Evolutionary conservation across 2,888 invertebrate species (phyloP), one percentile per base, ranked within the genome.

Genomic region (Drosophila cracens): DNA sequence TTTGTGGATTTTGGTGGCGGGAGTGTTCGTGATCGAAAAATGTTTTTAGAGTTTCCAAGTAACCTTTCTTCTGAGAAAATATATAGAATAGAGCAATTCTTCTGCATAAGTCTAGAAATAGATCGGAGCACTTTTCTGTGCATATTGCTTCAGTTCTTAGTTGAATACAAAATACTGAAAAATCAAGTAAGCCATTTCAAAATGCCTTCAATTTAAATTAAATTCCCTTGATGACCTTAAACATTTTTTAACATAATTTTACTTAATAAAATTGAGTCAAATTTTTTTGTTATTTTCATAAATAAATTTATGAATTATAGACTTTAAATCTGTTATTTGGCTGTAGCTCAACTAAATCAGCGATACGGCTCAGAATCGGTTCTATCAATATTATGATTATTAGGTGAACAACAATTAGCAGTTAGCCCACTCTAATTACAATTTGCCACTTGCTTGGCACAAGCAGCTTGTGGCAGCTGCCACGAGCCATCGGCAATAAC

Each of bases 361-460:
- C 40, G 31, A 18, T 4, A 18, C 4, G 10, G 33, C 25, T 31
- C 2, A 43, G 29, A 21, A 25, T 7, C 33, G 34, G 11, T 38
- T 48, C 21, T n/a, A 48, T 58, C 57, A 74, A 54, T 58, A 54
- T 56, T 56, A 46, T 62, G 36, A 58, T 49, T 49, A 43, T 46
- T 49, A 18, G 27, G 48, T 29, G 13, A 13, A 49, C 40, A 52
- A 34, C 36, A 36, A 31, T 31, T 48, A 34, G 62, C 25, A 25
- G 2, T 25, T 25, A 25, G 34, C 48, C 27, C 46, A 52, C 53
- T 64, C 59, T 68, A 76, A 78, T 71, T 74, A 59, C 63, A 70
- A 43, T 53, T 43, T 67, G 66, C 61, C 78, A 78, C 71, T 76
- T 79, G 72, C 25, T 48, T 48, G 54, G 48, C 61, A 43, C 33